Percentiles rank a stretch among this genome's conserved stretches.
phyloP scores from a whole-genome alignment of 2,888 invertebrate genomes.

The Coelinius sp. region DNA sequence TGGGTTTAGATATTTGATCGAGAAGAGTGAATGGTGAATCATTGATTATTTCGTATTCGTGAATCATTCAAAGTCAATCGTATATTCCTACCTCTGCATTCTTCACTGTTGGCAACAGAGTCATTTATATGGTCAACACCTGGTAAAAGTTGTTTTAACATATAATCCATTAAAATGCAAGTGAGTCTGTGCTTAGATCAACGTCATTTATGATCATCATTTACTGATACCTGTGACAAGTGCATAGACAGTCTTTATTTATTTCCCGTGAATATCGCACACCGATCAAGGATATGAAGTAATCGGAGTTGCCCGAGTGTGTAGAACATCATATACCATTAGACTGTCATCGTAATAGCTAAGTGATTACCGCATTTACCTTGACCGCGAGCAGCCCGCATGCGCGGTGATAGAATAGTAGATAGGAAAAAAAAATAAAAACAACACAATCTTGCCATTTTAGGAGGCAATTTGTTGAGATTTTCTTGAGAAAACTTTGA shows the following conservation, averaged over 20 bases:
- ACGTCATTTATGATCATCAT: not conserved
- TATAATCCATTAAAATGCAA: not conserved
- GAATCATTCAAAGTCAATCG: not conserved
- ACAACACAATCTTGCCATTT: not conserved
- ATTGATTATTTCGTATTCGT: not conserved
- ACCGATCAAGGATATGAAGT: not conserved
- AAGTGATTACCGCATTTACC: not conserved
- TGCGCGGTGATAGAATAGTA: not conserved
- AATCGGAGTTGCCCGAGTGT: not conserved
- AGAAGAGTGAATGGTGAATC: not conserved
- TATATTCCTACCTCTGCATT: not conserved
- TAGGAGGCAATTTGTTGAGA: not conserved
- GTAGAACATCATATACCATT: not conserved
- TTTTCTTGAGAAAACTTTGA: not conserved
- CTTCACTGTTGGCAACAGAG: not conserved
- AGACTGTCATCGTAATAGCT: not conserved
- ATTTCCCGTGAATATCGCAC: not conserved
- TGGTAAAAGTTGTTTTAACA: not conserved
- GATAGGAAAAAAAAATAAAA: not conserved
- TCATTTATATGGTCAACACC: not conserved
- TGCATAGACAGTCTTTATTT: not conserved
- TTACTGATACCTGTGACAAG: not conserved
- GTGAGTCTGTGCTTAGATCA: not conserved
- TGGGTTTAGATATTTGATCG: not conserved
- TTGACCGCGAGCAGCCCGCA: not conserved